These are phyloP conservation scores for Parotocinclus haroldoi DNA, from an alignment of 2,797 vertebrate genomes.

Conservation along the genomic window DNA sequence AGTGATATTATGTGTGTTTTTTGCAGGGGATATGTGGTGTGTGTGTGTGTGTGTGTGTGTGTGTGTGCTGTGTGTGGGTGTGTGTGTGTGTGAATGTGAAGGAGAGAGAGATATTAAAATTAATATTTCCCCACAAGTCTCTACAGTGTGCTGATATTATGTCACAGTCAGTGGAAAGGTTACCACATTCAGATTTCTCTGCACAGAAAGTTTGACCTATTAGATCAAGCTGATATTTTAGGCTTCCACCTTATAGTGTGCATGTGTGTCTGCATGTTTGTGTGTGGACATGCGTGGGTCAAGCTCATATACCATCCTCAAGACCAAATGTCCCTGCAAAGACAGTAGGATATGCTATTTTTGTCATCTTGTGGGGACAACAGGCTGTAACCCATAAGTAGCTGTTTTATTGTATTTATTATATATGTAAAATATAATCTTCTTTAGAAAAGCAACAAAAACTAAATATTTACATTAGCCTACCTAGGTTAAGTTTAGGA, in stretches of 20 bases:
- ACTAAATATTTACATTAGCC: too few species aligned
- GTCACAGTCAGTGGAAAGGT: constrained; percentile 72
- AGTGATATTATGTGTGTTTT: too few species aligned
- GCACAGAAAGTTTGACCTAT: constrained; percentile 69
- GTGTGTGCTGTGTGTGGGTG: neutral
- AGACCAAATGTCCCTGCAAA: too few species aligned
- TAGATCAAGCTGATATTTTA: constrained; percentile 2
- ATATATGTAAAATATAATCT: too few species aligned
- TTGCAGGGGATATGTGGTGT: too few species aligned
- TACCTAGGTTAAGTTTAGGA: too few species aligned
- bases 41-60: too few species aligned
- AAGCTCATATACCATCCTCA: neutral
- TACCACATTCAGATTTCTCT: constrained; percentile 66
- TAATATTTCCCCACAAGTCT: constrained; percentile 50
- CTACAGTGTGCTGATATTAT: constrained; percentile 67
- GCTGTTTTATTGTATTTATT: too few species aligned
- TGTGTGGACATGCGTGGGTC: constrained; percentile 3
- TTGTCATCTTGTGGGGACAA: too few species aligned
- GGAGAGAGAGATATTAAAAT: constrained; percentile 43
- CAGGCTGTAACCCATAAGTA: too few species aligned
- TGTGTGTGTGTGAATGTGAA: constrained; percentile 22
- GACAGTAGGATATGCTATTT: too few species aligned
- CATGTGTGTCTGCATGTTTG: neutral
- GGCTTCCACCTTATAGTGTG: neutral
- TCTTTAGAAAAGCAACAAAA: too few species aligned